A percentile compares a stretch with the other conserved stretches of the same genome.
Conservation (phyloP, 2,113 vertebrate genomes). For the Desmodus rotundus region DNA sequence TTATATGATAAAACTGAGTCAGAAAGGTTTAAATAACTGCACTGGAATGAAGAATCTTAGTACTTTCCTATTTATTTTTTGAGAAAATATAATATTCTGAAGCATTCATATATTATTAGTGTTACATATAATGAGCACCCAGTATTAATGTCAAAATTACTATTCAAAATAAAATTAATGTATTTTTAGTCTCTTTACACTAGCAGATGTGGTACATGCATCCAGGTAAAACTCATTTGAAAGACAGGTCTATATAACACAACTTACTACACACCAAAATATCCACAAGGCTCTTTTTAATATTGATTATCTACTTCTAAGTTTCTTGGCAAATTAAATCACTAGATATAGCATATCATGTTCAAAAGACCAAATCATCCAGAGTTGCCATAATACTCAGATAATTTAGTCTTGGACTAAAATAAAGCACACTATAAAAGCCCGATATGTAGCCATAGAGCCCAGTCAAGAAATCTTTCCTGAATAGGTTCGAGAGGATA, state of each 20-base stretch:
- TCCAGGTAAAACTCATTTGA: not conserved
- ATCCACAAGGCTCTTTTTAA: not conserved
- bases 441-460: not conserved
- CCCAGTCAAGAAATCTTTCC: constrained; percentile 22
- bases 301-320: not conserved
- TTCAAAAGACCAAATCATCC: constrained; percentile 41
- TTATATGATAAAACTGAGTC: not conserved
- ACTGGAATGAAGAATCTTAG: not conserved
- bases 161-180: constrained; percentile 19
- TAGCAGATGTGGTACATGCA: not conserved
- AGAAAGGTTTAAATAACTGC: constrained; percentile 29
- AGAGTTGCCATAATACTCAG: not conserved
- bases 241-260: not conserved
- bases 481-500: constrained; percentile 6
- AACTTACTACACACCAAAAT: not conserved
- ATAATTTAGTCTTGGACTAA: constrained; percentile 40
- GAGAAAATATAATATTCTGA: not conserved
- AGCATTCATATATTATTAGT: not conserved
- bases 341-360: constrained; percentile 14
- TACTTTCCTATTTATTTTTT: not conserved
- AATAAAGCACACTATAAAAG: constrained; percentile 46
- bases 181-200: not conserved
- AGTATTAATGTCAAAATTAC: constrained; percentile 10
- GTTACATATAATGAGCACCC: not conserved
- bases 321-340: constrained; percentile 20